Conservation (phyloP, 1,140 invertebrate species). For the Drosophila neocordata region DNA sequence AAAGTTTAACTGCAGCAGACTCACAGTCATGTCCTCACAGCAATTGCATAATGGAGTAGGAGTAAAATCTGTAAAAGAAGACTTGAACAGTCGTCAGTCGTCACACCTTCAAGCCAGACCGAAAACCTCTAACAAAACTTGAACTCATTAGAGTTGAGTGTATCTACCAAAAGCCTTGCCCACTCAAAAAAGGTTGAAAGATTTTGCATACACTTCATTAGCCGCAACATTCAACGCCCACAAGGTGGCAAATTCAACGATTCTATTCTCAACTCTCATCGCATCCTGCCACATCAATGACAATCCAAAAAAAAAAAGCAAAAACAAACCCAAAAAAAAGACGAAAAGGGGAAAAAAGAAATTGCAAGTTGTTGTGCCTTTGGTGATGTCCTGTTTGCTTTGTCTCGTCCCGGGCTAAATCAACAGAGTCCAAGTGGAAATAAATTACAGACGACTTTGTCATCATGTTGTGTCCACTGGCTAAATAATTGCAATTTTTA, state of each 20-base stretch:
- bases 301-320: slow-evolving; percentile 36
- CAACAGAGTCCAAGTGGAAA: slow-evolving; percentile 61
- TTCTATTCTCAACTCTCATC: slow-evolving; percentile 8
- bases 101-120: slow-evolving; percentile 34
- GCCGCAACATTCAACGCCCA: slow-evolving; percentile 57
- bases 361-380: slow-evolving; percentile 55
- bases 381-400: not conserved
- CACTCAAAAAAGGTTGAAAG: slow-evolving; percentile 35
- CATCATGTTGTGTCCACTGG: slow-evolving; percentile 59
- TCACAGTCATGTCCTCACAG: slow-evolving; percentile 32
- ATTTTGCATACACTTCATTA: slow-evolving; percentile 78
- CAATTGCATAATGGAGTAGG: slow-evolving; percentile 32
- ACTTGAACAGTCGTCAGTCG: slow-evolving; percentile 7
- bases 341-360: not conserved
- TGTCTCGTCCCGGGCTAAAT: slow-evolving; percentile 39
- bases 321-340: too few relatives aligned
- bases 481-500: slow-evolving; percentile 81
- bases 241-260: slow-evolving; percentile 27
- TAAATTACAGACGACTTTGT: slow-evolving; percentile 78
- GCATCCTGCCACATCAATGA: slow-evolving; percentile 62
- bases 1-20: slow-evolving; percentile 38
- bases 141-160: slow-evolving; percentile 62
- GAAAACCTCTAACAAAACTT: slow-evolving; percentile 59
- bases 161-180: slow-evolving; percentile 26
- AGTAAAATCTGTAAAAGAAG: slow-evolving; percentile 10